Conservation (phyloP, 1,140 invertebrate genomes). For the Meloidogyne floridensis region DNA sequence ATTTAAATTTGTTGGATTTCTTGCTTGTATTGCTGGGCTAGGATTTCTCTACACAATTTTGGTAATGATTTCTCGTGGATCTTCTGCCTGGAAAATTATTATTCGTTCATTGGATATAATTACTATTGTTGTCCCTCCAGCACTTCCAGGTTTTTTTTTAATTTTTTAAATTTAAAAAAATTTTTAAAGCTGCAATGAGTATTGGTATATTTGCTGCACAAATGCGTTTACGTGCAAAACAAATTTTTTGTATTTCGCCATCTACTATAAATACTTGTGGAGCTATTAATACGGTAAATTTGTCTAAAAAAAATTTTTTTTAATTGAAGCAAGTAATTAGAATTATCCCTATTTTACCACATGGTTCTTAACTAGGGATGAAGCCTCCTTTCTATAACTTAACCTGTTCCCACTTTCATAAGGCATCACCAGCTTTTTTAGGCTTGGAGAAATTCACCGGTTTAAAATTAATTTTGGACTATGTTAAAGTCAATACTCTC, state of each 20-base stretch:
- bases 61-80: slow-evolving; percentile 74
- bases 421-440: too few species aligned
- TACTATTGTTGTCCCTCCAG: slow-evolving; percentile 89
- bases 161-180: neutral
- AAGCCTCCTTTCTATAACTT: too few species aligned
- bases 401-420: too few species aligned
- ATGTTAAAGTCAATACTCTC: too few species aligned
- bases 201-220: slow-evolving; percentile 84
- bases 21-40: slow-evolving; percentile 76
- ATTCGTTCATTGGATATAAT: slow-evolving; percentile 80
- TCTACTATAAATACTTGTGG: slow-evolving; percentile 86
- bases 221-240: slow-evolving; percentile 75
- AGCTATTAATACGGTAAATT: slow-evolving; percentile 85
- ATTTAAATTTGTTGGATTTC: slow-evolving; percentile 82
- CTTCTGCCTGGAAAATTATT: slow-evolving; percentile 65
- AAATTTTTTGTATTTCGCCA: slow-evolving; percentile 88
- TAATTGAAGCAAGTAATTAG: too few species aligned
- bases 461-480: too few species aligned
- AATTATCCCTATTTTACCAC: too few species aligned
- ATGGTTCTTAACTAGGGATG: too few species aligned
- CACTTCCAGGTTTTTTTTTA: slow-evolving; percentile 47
- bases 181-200: slow-evolving; percentile 90
- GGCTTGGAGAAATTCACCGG: too few species aligned
- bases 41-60: slow-evolving; percentile 84
- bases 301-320: too few species aligned